phyloP scores from a whole-genome alignment of 2,888 invertebrate genomes.

The Lithophane socia region DNA sequence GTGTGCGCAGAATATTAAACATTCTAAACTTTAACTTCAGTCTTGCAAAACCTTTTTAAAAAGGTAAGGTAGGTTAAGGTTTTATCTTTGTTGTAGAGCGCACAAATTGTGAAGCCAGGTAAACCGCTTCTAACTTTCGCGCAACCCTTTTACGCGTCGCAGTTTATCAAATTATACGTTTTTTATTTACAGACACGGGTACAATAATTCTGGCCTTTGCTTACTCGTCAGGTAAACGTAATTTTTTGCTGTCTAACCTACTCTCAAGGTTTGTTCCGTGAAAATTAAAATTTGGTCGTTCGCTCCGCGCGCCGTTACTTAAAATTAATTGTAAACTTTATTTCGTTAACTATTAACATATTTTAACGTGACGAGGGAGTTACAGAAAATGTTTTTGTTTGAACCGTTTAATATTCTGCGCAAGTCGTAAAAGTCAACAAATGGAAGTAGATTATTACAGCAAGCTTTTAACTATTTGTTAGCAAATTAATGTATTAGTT shows the following conservation, averaged over 20 bases:
- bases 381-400: constrained; percentile 37
- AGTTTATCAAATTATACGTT: constrained; percentile 57
- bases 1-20: constrained; percentile 47
- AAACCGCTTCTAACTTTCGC: constrained; percentile 35
- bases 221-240: constrained; percentile 43
- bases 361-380: constrained; percentile 34
- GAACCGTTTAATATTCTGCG: constrained; percentile 54
- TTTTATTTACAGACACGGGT: constrained; percentile 42
- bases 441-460: constrained; percentile 31
- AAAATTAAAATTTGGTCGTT: constrained; percentile 31
- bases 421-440: constrained; percentile 45
- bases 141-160: constrained; percentile 38
- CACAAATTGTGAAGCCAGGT: constrained; percentile 32
- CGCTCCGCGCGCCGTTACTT: constrained; percentile 28
- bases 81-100: constrained; percentile 46
- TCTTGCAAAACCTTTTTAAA: constrained; percentile 9
- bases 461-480: constrained; percentile 31
- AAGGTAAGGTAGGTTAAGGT: neutral
- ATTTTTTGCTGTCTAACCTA: constrained; percentile 32
- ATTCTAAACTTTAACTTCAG: constrained; percentile 29
- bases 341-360: constrained; percentile 54
- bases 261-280: constrained; percentile 6
- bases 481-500: constrained; percentile 1
- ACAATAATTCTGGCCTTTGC: constrained; percentile 35
- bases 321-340: constrained; percentile 50